These are phyloP conservation scores for Cenopis cana DNA, from an alignment of 2,888 invertebrate genomes.

Conservation along the genomic window DNA sequence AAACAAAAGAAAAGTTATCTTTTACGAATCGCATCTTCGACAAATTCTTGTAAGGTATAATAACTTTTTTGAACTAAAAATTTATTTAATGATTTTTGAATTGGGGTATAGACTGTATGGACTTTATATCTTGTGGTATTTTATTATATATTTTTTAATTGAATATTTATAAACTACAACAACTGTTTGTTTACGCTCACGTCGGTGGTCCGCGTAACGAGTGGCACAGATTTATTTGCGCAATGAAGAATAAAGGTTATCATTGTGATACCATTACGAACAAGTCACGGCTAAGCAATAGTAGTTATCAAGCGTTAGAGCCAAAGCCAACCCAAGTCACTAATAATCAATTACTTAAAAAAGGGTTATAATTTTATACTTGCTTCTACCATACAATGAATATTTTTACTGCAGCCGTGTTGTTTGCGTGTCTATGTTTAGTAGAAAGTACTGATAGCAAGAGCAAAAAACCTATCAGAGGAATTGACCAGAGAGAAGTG, in stretches of 20 bases:
- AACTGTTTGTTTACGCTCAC: conserved; percentile 3
- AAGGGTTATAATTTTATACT: conserved; percentile 10
- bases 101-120: no score
- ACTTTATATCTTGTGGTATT: no score
- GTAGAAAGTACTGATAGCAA: conserved; percentile 41
- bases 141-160: no score
- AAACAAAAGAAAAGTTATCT: no score
- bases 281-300: conserved; percentile 69
- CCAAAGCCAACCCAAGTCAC: conserved; percentile 44
- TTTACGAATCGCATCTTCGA: no score
- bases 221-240: conserved; percentile 53
- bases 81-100: no score
- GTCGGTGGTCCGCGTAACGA: conserved; percentile 8
- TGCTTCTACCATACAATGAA: conserved; percentile 38
- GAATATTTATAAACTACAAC: background rate
- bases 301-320: conserved; percentile 57
- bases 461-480: conserved; percentile 1
- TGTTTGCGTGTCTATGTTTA: conserved; percentile 48
- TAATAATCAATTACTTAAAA: conserved; percentile 20
- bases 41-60: no score
- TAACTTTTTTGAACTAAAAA: no score
- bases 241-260: conserved; percentile 70
- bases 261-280: conserved; percentile 61
- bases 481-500: conserved; percentile 66
- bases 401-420: conserved; percentile 43